Percentiles rank a stretch among this genome's conserved stretches.
These are phyloP conservation scores for Apamea sordens DNA, from an alignment of 2,888 invertebrate genomes.

Conservation along the genomic window DNA sequence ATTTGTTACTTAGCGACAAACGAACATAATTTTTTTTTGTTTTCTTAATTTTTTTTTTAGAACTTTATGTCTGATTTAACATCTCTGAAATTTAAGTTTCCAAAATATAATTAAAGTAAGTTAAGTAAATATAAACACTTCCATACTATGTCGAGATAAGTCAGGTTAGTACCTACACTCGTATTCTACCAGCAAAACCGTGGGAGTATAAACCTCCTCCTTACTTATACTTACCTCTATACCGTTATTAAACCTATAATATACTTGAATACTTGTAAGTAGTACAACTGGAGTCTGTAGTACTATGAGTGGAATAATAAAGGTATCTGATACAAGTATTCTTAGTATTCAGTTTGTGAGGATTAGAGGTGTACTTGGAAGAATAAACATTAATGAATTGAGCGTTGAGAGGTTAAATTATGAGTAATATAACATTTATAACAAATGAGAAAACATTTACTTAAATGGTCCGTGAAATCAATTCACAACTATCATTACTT, in stretches of 20 bases:
- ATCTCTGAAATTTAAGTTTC: neutral
- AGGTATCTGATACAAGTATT: conserved; percentile 19
- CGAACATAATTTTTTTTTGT: neutral
- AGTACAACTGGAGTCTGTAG: conserved; percentile 6
- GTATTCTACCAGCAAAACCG: neutral
- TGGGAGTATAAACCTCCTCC: conserved; percentile 1
- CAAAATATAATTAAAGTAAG: neutral
- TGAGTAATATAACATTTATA: neutral
- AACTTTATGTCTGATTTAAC: neutral
- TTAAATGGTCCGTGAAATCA: neutral
- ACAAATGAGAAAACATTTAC: neutral
- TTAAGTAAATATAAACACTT: neutral
- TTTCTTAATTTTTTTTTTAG: neutral
- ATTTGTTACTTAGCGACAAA: neutral
- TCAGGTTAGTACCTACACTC: neutral
- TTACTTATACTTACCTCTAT: conserved; percentile 6
- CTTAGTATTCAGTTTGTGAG: conserved; percentile 4
- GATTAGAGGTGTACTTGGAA: conserved; percentile 4
- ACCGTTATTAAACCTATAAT: conserved; percentile 8
- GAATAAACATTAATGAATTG: conserved; percentile 2
- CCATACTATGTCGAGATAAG: neutral
- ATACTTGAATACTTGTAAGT: conserved; percentile 14
- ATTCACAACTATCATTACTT: neutral
- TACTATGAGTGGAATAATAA: conserved; percentile 18
- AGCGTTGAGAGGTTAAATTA: neutral